These are phyloP conservation scores for Rhynchomys soricoides DNA, from an alignment of 2,113 vertebrate species.

Conservation along the genomic window DNA sequence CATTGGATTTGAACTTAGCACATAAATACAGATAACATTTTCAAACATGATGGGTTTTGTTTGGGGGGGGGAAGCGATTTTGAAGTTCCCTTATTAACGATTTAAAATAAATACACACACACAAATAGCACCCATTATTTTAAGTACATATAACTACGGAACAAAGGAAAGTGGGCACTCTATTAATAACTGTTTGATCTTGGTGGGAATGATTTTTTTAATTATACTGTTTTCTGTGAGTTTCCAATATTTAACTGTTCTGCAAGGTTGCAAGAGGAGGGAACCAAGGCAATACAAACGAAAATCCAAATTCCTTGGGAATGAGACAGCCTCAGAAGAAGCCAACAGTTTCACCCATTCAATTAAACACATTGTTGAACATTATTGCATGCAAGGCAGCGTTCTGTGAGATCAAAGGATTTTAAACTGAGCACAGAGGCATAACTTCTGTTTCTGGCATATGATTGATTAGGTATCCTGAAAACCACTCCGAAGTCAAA, in stretches of 20 bases:
- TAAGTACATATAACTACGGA: background rate
- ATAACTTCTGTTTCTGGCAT: background rate
- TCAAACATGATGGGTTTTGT: background rate
- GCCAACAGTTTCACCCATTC: background rate
- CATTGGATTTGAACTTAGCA: background rate
- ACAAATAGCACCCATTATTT: conserved; percentile 3
- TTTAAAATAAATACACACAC: background rate
- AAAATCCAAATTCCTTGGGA: background rate
- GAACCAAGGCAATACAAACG: background rate
- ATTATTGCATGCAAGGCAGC: background rate
- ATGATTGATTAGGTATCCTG: background rate
- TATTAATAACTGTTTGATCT: background rate
- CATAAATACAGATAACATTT: conserved; percentile 20
- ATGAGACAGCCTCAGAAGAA: conserved; percentile 1
- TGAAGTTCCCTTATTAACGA: background rate
- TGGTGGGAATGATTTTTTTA: background rate
- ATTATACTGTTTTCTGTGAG: conserved; percentile 28
- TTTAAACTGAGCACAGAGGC: background rate
- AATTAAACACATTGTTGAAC: background rate
- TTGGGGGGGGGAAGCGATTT: background rate
- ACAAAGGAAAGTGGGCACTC: background rate
- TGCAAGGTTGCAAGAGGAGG: background rate
- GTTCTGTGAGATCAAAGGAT: conserved; percentile 35
- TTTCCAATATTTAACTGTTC: conserved; percentile 35
- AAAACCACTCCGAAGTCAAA: conserved; percentile 28